Conservation (phyloP, 2,113 vertebrate genomes). For the Nanorana parkeri region DNA sequence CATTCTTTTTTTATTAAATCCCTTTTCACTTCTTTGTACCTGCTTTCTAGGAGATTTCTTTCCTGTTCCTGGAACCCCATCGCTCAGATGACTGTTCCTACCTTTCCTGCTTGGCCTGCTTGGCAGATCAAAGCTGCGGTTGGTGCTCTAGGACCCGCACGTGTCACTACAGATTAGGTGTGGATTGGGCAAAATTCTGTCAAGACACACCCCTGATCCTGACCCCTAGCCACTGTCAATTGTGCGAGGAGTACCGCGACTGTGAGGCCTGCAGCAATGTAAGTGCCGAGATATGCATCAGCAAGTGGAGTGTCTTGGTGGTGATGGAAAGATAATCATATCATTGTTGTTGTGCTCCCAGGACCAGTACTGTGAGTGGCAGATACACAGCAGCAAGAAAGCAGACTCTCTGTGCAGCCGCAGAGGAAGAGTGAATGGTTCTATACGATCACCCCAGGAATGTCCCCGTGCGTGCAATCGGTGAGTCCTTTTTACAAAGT, state of each 20-base stretch:
- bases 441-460: slow-evolving; percentile 75
- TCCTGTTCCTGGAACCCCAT: slow-evolving; percentile 88
- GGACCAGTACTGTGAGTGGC: slow-evolving; percentile 92
- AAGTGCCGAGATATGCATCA: neutral
- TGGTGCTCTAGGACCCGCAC: slow-evolving; percentile 84
- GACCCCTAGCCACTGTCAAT: slow-evolving; percentile 82
- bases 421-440: slow-evolving; percentile 80
- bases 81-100: slow-evolving; percentile 82
- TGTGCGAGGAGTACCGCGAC: slow-evolving; percentile 89
- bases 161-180: slow-evolving; percentile 74
- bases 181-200: slow-evolving; percentile 60
- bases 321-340: neutral
- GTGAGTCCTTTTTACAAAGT: slow-evolving; percentile 70
- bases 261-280: slow-evolving; percentile 88
- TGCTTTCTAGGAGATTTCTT: slow-evolving; percentile 83
- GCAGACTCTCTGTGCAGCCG: slow-evolving; percentile 87
- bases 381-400: slow-evolving; percentile 87
- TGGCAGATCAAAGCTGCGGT: slow-evolving; percentile 90
- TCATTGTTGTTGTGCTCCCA: slow-evolving; percentile 57
- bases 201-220: slow-evolving; percentile 78
- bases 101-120: slow-evolving; percentile 85
- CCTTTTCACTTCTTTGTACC: neutral
- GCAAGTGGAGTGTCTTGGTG: no score
- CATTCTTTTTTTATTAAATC: neutral
- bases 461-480: slow-evolving; percentile 88